Percentiles rank a stretch among this genome's conserved stretches.
Conservation (phyloP, 2,797 vertebrate species). For the Melanotaenia maccullochi region DNA sequence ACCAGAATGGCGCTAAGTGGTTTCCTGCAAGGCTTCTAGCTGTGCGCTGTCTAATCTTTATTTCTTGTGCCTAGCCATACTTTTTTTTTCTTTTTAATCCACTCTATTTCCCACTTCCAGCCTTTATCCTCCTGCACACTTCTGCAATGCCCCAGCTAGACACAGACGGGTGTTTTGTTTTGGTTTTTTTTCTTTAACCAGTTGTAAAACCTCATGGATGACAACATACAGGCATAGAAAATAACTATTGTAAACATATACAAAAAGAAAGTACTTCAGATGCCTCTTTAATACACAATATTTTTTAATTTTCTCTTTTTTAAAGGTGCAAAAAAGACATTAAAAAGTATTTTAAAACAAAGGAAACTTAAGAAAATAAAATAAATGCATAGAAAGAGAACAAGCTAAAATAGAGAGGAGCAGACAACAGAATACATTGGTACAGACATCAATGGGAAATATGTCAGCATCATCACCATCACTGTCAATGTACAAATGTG, state of each 20-base stretch:
- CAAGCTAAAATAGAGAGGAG: too few relatives aligned
- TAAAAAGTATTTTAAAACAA: too few relatives aligned
- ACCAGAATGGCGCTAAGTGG: slow-evolving; percentile 34
- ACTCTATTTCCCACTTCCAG: slow-evolving; percentile 16
- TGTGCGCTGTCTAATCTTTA: slow-evolving; percentile 33
- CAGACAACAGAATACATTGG: too few relatives aligned
- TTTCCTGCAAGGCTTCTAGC: slow-evolving; percentile 32
- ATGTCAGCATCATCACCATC: too few relatives aligned
- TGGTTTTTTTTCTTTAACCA: not conserved
- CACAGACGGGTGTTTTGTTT: not conserved
- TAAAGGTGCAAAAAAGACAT: too few relatives aligned
- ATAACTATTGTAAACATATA: not conserved
- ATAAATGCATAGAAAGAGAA: too few relatives aligned
- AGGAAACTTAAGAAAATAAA: too few relatives aligned
- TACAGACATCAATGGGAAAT: too few relatives aligned
- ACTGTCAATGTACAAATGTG: too few relatives aligned
- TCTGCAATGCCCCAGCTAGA: not conserved
- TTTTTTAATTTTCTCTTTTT: not conserved
- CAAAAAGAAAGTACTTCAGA: not conserved
- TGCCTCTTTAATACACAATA: not conserved
- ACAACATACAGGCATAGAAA: slow-evolving; percentile 44
- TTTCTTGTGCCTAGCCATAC: slow-evolving; percentile 3
- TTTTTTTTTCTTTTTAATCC: slow-evolving; percentile 9
- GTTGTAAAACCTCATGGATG: slow-evolving; percentile 32
- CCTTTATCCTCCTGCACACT: not conserved